A percentile compares a stretch with the other conserved stretches of the same genome.
These are phyloP conservation scores for Microcaecilia unicolor DNA, from an alignment of 2,797 vertebrate genomes.

Conservation along the genomic window DNA sequence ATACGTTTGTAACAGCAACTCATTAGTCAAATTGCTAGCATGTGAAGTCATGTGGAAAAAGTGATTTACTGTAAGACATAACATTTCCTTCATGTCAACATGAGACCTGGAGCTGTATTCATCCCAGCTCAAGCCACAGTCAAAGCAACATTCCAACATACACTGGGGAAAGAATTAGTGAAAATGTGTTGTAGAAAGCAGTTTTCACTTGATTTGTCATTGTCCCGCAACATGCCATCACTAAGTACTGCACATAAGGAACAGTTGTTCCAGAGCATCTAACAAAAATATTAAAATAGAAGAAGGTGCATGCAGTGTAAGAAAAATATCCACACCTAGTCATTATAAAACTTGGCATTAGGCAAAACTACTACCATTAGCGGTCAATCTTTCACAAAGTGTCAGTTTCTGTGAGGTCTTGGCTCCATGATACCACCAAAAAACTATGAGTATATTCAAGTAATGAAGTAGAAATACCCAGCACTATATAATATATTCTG, in stretches of 20 bases:
- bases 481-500: no score
- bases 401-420: no score
- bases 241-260: neutral
- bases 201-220: constrained; percentile 7
- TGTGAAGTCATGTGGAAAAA: constrained; percentile 32
- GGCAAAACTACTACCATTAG: no score
- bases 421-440: no score
- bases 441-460: no score
- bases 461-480: no score
- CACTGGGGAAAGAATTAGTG: neutral
- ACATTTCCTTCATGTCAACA: constrained; percentile 22
- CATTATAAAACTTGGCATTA: no score
- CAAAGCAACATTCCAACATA: constrained; percentile 28
- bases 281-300: neutral
- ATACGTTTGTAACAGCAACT: constrained; percentile 29
- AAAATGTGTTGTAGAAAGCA: constrained; percentile 15
- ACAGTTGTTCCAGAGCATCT: neutral
- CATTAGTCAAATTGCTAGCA: constrained; percentile 34
- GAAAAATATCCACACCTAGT: no score
- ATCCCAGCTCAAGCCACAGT: constrained; percentile 11
- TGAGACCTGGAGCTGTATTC: constrained; percentile 20
- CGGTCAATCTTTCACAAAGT: no score
- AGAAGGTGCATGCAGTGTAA: no score
- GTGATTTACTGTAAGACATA: constrained; percentile 31
- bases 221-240: neutral